Evolutionary conservation across 2,113 vertebrate species (phyloP).

Genomic region (Rhinolophus sinicus): DNA sequence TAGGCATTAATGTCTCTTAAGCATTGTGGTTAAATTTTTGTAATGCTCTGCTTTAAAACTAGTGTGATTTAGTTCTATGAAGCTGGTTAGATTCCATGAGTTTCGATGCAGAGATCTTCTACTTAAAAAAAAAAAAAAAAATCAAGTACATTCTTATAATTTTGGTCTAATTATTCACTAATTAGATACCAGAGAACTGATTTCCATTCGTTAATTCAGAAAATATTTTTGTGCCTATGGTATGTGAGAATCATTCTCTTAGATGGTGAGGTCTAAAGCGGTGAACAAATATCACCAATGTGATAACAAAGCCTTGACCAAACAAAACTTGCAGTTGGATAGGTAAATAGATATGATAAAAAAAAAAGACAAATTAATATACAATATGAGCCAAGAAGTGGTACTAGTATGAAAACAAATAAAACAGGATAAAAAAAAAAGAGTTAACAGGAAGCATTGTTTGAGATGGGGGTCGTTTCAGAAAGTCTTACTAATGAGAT

Average conservation of each 20-base stretch:
- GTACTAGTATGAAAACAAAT: background rate
- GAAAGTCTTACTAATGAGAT: background rate
- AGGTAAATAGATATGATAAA: background rate
- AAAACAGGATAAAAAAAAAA: background rate
- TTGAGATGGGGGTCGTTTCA: background rate
- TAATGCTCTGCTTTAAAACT: background rate
- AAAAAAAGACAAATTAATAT: background rate
- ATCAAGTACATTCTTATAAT: background rate
- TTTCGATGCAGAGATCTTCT: background rate
- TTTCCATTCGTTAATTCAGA: background rate
- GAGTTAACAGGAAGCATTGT: background rate
- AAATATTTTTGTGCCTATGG: background rate
- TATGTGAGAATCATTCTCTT: background rate
- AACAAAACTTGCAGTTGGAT: background rate
- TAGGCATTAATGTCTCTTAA: background rate
- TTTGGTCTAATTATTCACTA: background rate
- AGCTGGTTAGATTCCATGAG: background rate
- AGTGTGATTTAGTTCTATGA: background rate
- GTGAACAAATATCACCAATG: background rate
- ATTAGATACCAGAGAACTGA: background rate
- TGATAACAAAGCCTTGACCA: background rate
- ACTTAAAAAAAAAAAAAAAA: no score
- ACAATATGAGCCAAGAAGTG: background rate
- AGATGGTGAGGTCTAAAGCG: background rate
- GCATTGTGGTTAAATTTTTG: background rate